Base-by-base conservation (phyloP, 2,797 vertebrate species). In the Tangara arthus region DNA sequence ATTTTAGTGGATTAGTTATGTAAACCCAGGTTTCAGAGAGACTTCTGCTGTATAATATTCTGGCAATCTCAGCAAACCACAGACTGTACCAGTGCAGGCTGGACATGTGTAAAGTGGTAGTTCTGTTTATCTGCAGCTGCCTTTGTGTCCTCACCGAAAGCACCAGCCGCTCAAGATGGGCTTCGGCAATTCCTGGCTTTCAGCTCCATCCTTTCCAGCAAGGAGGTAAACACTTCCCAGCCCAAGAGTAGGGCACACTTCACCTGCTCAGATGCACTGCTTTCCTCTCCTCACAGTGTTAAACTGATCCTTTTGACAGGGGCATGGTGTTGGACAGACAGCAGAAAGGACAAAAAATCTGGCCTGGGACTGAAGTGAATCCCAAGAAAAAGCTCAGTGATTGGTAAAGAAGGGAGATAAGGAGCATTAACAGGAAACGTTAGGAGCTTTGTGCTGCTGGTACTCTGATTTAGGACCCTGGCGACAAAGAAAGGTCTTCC, bases 1-100 rank as follows among this genome's bases (percentile, higher is more conserved):
- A 63, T 95, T 97, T 96, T 84, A 68, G 81, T 88, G 92, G 97
- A 96, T 96, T 97, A 94, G 82, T 95, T 97, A 77, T 59, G 92
- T 92, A 97, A 97, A 94, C 78, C 80, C 39, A 93, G 59, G 37
- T 84, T 96, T 95, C 68, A 93, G 96, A 93, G 59, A 94, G 90
- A 96, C 63, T 91, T 91, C 87, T 93, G 70, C 57, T 64, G 10
- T 42, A 77, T 61, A 89, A 90, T 78, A 46, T 68, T 82, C 85
- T 16, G 28, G 28, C 73, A 90, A 95, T 79, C 79, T 94, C 57
- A 73, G 73, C n/a, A 90, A 93, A 82, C 21, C 56, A 57, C 20
- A 50, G 28, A 19, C 77, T 22, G 0, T 35, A 55, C 49, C 75
- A 55, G 11, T 30, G 44, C 27, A 70, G 53, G 50, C 27, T 57